Conservation (phyloP, 2,797 vertebrate species). For the Danio tinwini region DNA sequence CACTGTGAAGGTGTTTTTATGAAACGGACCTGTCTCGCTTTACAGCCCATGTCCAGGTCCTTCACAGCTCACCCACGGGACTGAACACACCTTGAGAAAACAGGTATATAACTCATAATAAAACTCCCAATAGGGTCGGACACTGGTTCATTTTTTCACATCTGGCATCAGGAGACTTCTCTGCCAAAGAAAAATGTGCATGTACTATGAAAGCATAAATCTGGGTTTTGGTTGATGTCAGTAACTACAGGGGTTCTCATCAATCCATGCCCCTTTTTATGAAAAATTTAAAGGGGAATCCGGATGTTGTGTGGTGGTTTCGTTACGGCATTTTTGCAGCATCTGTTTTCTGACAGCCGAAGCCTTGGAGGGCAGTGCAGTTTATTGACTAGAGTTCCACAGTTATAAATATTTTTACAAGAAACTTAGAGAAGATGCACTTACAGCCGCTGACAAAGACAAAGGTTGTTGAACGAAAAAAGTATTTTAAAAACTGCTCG, state of each 20-base stretch:
- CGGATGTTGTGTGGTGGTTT: constrained; percentile 60
- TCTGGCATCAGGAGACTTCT: constrained; percentile 38
- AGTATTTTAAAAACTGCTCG: background rate
- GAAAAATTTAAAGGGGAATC: constrained; percentile 67
- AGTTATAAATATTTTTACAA: constrained; percentile 79
- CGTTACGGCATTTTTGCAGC: constrained; percentile 72
- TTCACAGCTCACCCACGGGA: constrained; percentile 60
- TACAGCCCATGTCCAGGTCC: constrained; percentile 49
- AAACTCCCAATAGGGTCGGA: constrained; percentile 62
- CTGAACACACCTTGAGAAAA: constrained; percentile 74
- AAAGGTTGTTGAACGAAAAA: background rate
- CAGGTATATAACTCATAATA: constrained; percentile 67
- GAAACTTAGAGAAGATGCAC: constrained; percentile 72
- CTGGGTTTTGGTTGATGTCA: constrained; percentile 60
- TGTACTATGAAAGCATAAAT: constrained; percentile 64
- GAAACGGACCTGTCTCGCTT: constrained; percentile 65
- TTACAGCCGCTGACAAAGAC: constrained; percentile 23
- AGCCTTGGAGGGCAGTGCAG: constrained; percentile 71
- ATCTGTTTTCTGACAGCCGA: constrained; percentile 66
- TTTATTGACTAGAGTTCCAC: constrained; percentile 79
- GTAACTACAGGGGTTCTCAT: constrained; percentile 36
- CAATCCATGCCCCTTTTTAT: constrained; percentile 61
- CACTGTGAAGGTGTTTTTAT: constrained; percentile 48
- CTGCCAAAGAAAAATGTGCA: constrained; percentile 62
- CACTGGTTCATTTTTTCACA: constrained; percentile 50